Conservation (phyloP, 2,888 invertebrate genomes). For the Acanthoscelides obtectus region DNA sequence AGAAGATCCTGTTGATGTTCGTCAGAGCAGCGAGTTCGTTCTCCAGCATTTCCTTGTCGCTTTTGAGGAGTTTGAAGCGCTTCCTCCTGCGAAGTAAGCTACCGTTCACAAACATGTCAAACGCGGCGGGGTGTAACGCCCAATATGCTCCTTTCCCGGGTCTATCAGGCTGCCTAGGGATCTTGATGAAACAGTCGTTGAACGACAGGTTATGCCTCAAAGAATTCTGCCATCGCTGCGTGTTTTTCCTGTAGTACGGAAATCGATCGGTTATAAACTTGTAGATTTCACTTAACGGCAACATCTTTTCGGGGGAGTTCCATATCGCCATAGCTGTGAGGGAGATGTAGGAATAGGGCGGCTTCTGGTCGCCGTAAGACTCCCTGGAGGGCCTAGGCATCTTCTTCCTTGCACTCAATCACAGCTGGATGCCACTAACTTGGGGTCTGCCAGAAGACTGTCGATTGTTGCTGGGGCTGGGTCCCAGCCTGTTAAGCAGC, state of each 20-base stretch:
- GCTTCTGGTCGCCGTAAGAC: constrained; percentile 97
- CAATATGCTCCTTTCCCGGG: constrained; percentile 84
- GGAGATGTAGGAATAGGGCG: constrained; percentile 98
- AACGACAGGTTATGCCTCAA: constrained; percentile 71
- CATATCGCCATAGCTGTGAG: constrained; percentile 99
- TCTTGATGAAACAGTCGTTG: constrained; percentile 82
- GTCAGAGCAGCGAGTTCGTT: constrained; percentile 70
- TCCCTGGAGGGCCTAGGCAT: constrained; percentile 97
- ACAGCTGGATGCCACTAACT: constrained; percentile 10
- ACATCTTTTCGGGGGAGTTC: constrained; percentile 95
- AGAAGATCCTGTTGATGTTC: constrained; percentile 67
- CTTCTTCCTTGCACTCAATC: background rate
- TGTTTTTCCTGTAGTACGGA: constrained; percentile 80
- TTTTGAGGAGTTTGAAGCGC: constrained; percentile 76
- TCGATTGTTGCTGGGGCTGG: constrained; percentile 24
- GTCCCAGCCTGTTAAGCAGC: constrained; percentile 17
- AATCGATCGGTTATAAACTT: constrained; percentile 90
- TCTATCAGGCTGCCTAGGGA: constrained; percentile 71
- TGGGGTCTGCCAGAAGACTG: constrained; percentile 29
- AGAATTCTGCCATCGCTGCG: constrained; percentile 73
- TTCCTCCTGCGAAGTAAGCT: constrained; percentile 73
- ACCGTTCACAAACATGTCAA: constrained; percentile 87
- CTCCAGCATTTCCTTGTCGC: constrained; percentile 61
- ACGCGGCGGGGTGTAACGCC: constrained; percentile 74
- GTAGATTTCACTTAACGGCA: constrained; percentile 84